A percentile compares a stretch with the other conserved stretches of the same genome.
These are phyloP conservation scores for Hetaerina americana DNA, from an alignment of 1,140 invertebrate species.

Conservation along the genomic window DNA sequence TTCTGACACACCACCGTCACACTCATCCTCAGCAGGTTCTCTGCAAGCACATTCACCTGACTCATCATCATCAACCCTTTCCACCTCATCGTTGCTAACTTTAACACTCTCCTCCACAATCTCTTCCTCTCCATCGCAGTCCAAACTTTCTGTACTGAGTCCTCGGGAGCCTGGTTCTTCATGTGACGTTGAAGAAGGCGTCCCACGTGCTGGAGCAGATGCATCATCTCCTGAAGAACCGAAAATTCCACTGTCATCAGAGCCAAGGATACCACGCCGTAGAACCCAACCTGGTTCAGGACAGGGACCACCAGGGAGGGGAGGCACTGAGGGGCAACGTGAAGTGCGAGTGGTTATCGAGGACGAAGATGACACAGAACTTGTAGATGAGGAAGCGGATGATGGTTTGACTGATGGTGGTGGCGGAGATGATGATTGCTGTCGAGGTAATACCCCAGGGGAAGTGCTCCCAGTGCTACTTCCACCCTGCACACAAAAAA, in stretches of 20 bases:
- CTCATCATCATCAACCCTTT: constrained; percentile 22
- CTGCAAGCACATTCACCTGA: constrained; percentile 13
- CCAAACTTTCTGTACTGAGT: constrained; percentile 48
- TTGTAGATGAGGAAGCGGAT: constrained; percentile 3
- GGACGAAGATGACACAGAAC: constrained; percentile 7
- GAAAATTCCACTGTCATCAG: constrained; percentile 75
- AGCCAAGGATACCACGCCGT: constrained; percentile 39
- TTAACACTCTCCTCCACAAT: constrained; percentile 22
- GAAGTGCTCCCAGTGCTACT: not conserved
- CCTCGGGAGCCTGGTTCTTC: not conserved
- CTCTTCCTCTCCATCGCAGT: constrained; percentile 41
- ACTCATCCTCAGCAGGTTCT: constrained; percentile 11
- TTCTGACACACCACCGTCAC: not conserved
- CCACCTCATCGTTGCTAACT: constrained; percentile 28
- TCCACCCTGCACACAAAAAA: not conserved
- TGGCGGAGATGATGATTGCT: not conserved
- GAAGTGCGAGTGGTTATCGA: not conserved
- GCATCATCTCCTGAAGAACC: constrained; percentile 30
- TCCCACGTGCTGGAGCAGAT: not conserved
- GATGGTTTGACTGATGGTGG: not conserved
- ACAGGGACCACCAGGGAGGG: not conserved
- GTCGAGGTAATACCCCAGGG: not conserved
- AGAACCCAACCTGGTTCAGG: not conserved
- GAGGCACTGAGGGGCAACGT: not conserved
- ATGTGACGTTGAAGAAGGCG: constrained; percentile 1